Conservation (phyloP, 2,888 invertebrate species). For the Chesias legatella region DNA sequence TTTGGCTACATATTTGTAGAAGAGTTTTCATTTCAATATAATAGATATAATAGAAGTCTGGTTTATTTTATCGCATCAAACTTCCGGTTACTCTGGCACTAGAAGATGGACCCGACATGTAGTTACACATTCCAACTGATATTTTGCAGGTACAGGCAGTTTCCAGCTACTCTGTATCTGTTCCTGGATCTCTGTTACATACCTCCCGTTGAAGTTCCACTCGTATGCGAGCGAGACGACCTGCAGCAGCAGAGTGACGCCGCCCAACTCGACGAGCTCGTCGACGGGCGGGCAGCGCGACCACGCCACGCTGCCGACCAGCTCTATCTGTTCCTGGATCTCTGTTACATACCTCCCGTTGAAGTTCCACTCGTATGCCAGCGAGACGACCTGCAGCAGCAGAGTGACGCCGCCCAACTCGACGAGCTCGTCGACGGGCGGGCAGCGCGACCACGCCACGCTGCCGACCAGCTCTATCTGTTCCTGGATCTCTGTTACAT, state of each 20-base stretch:
- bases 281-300: constrained; percentile 93
- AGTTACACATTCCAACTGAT: too few relatives aligned
- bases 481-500: constrained; percentile 87
- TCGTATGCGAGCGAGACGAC: constrained; percentile 94
- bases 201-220: constrained; percentile 94
- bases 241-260: constrained; percentile 88
- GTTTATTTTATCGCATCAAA: too few relatives aligned
- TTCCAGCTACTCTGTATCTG: too few relatives aligned
- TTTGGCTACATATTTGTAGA: too few relatives aligned
- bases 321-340: constrained; percentile 91
- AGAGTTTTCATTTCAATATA: too few relatives aligned
- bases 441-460: constrained; percentile 87
- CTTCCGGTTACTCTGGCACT: too few relatives aligned
- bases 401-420: constrained; percentile 91
- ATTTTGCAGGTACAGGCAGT: too few relatives aligned
- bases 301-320: constrained; percentile 87
- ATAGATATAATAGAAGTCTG: too few relatives aligned
- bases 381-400: constrained; percentile 91
- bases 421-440: constrained; percentile 92
- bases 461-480: constrained; percentile 92
- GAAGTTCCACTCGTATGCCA: constrained; percentile 95
- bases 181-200: constrained; percentile 87
- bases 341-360: constrained; percentile 88
- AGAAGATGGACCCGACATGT: too few relatives aligned
- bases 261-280: constrained; percentile 90